phyloP scores from a whole-genome alignment of 2,113 vertebrate species.

The Tachysurus fulvidraco region DNA sequence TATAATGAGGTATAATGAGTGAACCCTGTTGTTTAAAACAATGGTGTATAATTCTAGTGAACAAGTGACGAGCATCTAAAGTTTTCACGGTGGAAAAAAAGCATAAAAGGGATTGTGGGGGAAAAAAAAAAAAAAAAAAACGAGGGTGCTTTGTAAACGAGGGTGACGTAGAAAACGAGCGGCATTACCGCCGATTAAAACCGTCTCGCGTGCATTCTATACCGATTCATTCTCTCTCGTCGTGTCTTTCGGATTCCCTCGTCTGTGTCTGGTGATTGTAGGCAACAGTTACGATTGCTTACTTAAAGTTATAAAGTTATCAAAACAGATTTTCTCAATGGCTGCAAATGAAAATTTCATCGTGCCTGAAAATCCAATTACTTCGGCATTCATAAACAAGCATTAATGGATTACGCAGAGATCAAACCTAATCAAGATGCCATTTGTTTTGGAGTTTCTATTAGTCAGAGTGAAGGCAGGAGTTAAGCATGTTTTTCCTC shows the following conservation, averaged over 20 bases:
- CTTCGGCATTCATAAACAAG: constrained; percentile 31
- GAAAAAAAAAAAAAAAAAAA: too few relatives aligned
- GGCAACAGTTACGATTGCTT: neutral
- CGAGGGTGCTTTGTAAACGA: neutral
- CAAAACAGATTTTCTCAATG: constrained; percentile 33
- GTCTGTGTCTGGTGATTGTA: neutral
- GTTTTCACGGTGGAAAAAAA: neutral
- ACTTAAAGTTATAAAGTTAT: constrained; percentile 14
- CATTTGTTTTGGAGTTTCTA: constrained; percentile 43
- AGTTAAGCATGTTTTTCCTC: neutral
- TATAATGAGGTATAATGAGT: neutral
- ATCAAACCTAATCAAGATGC: constrained; percentile 37
- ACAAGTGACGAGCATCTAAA: neutral
- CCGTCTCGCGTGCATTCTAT: neutral
- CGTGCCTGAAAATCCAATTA: constrained; percentile 32
- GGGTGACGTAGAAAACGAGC: neutral
- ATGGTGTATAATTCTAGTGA: neutral
- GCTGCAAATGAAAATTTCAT: constrained; percentile 44
- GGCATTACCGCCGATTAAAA: neutral
- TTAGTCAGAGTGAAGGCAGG: constrained; percentile 32
- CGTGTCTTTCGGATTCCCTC: neutral
- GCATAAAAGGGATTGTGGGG: too few relatives aligned
- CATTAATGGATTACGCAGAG: constrained; percentile 43
- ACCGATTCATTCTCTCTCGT: neutral
- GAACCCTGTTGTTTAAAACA: neutral